These are phyloP conservation scores for Troglohyphantes excavatus DNA, from an alignment of 2,888 invertebrate genomes.

Conservation along the genomic window DNA sequence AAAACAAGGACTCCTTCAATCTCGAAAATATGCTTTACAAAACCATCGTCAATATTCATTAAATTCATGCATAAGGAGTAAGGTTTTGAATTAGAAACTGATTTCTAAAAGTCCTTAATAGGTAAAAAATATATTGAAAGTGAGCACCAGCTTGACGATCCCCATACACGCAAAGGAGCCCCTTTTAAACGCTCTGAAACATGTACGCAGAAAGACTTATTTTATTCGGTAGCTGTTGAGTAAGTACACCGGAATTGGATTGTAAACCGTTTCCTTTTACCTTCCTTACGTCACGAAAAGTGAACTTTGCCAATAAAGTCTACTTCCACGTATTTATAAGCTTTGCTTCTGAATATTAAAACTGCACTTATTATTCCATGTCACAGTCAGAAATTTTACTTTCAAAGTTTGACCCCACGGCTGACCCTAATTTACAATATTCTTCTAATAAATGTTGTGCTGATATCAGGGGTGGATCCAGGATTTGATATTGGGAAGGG, in stretches of 20 bases:
- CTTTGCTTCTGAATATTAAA: too few relatives aligned
- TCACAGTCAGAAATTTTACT: too few relatives aligned
- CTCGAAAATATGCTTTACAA: too few relatives aligned
- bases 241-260: conserved; percentile 52
- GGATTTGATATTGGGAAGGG: too few relatives aligned
- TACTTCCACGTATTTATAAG: background rate
- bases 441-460: too few relatives aligned
- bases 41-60: too few relatives aligned
- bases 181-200: conserved; percentile 62
- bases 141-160: conserved; percentile 52
- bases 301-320: conserved; percentile 28
- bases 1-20: too few relatives aligned
- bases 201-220: conserved; percentile 52
- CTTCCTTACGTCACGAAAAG: conserved; percentile 58
- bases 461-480: too few relatives aligned
- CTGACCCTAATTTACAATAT: too few relatives aligned
- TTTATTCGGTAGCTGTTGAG: conserved; percentile 62
- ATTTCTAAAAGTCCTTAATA: conserved; percentile 1
- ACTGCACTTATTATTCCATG: too few relatives aligned
- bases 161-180: conserved; percentile 43
- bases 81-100: conserved; percentile 1
- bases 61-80: too few relatives aligned
- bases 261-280: conserved; percentile 53
- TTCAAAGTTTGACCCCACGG: too few relatives aligned
- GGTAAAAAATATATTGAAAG: conserved; percentile 28